Conservation (phyloP, 2,888 invertebrate species). For the Macrosiphum euphorbiae region DNA sequence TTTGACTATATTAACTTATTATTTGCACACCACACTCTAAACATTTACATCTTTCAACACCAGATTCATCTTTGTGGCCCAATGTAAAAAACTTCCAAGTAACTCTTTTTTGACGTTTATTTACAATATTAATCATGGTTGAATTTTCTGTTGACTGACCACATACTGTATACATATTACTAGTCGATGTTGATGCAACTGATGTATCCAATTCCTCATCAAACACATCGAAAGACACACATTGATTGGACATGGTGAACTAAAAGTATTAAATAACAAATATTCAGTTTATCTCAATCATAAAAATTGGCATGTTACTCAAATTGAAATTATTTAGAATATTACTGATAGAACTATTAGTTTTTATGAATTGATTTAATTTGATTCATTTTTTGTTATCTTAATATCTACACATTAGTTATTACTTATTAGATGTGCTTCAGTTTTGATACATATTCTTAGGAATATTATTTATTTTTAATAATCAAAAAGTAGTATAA, state of each 20-base stretch:
- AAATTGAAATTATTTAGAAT: too few relatives aligned
- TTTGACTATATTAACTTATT: conserved; percentile 3
- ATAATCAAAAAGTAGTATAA: too few relatives aligned
- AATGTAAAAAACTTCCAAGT: not conserved
- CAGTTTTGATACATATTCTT: too few relatives aligned
- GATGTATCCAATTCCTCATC: not conserved
- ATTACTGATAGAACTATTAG: too few relatives aligned
- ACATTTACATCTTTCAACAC: conserved; percentile 3
- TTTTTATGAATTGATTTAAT: too few relatives aligned
- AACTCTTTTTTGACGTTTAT: not conserved
- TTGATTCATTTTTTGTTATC: too few relatives aligned
- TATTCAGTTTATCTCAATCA: not conserved
- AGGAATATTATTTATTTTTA: too few relatives aligned
- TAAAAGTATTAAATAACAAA: not conserved
- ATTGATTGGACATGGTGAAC: not conserved
- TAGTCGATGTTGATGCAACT: not conserved
- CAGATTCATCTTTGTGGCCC: not conserved
- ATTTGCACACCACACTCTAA: conserved; percentile 12
- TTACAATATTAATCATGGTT: not conserved
- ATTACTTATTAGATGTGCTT: too few relatives aligned
- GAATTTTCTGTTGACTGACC: not conserved
- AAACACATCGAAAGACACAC: not conserved
- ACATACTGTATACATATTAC: not conserved
- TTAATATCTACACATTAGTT: too few relatives aligned
- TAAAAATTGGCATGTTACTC: too few relatives aligned